These are phyloP conservation scores for Smutsia gigantea DNA, from an alignment of 2,797 vertebrate species.

Conservation along the genomic window DNA sequence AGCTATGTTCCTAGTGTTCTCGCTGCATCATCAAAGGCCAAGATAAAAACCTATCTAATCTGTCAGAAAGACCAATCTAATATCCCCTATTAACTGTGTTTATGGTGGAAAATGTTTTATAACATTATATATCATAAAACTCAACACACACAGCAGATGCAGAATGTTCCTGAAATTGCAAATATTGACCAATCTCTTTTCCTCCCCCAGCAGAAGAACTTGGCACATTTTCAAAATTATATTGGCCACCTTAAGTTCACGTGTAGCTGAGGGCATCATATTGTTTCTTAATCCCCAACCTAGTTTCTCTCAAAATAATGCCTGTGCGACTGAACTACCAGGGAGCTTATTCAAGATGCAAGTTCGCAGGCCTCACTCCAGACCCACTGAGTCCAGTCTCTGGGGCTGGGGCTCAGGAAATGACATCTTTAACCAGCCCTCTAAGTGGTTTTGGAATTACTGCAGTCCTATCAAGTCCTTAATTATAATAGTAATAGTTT, in stretches of 20 bases:
- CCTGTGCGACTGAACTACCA: not conserved
- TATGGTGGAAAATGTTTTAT: slow-evolving; percentile 81
- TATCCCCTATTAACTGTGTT: slow-evolving; percentile 81
- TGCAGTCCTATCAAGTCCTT: not conserved
- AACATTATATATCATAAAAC: slow-evolving; percentile 77
- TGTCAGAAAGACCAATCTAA: slow-evolving; percentile 82
- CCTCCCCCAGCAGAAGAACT: slow-evolving; percentile 76
- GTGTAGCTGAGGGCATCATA: not conserved
- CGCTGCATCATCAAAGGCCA: slow-evolving; percentile 80
- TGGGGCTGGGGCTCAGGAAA: not conserved
- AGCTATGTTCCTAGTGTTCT: slow-evolving; percentile 71
- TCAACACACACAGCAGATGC: slow-evolving; percentile 77
- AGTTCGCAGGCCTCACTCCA: not conserved
- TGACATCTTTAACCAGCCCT: not conserved
- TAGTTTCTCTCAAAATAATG: not conserved
- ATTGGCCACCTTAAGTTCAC: not conserved
- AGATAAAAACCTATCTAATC: slow-evolving; percentile 83
- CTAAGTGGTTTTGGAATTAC: not conserved
- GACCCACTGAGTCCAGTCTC: not conserved
- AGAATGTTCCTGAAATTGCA: slow-evolving; percentile 76
- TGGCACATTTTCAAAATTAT: slow-evolving; percentile 48
- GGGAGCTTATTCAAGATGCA: not conserved
- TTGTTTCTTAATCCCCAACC: not conserved
- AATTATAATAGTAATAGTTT: not conserved
- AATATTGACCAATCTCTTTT: slow-evolving; percentile 81